Evolutionary conservation across 2,888 invertebrate species (phyloP).

Genomic region (Alentia gelatinosa): DNA sequence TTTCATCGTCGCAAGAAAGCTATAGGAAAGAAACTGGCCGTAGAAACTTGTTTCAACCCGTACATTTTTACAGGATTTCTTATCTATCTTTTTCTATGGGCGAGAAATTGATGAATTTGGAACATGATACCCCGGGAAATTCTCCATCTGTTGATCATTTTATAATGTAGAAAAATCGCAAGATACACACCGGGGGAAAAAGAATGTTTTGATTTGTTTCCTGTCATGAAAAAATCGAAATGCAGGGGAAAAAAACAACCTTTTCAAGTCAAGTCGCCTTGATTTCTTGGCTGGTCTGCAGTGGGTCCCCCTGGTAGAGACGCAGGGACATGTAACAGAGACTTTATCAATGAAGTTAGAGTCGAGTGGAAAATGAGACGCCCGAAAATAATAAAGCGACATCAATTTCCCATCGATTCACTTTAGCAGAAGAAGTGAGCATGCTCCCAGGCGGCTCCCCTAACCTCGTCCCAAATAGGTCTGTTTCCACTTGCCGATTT

Average conservation of each 20-base stretch:
- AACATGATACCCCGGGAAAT: neutral
- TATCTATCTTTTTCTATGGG: too few species aligned
- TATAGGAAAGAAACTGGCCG: too few species aligned
- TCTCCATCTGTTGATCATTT: neutral
- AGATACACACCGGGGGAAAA: neutral
- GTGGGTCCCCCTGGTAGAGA: neutral
- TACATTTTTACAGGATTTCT: too few species aligned
- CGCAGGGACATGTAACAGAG: neutral
- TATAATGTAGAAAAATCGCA: neutral
- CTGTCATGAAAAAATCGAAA: neutral
- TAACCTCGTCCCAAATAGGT: too few species aligned
- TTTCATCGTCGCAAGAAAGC: too few species aligned
- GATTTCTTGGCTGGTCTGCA: neutral
- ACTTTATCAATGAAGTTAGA: slow-evolving; percentile 1
- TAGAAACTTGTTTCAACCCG: too few species aligned
- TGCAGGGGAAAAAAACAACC: neutral
- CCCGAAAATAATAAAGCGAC: slow-evolving; percentile 8
- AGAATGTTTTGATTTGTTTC: too few species aligned
- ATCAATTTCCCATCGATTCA: slow-evolving; percentile 43
- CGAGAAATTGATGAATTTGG: neutral
- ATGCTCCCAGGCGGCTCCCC: too few species aligned
- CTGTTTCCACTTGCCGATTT: too few species aligned
- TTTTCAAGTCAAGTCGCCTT: too few species aligned
- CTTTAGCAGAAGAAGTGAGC: neutral
- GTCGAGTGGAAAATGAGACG: slow-evolving; percentile 37